Evolutionary conservation across 92 coral and sea anemone genomes (phyloP), one percentile per base, ranked within the genome.

Genomic region (Siderastrea siderea): DNA sequence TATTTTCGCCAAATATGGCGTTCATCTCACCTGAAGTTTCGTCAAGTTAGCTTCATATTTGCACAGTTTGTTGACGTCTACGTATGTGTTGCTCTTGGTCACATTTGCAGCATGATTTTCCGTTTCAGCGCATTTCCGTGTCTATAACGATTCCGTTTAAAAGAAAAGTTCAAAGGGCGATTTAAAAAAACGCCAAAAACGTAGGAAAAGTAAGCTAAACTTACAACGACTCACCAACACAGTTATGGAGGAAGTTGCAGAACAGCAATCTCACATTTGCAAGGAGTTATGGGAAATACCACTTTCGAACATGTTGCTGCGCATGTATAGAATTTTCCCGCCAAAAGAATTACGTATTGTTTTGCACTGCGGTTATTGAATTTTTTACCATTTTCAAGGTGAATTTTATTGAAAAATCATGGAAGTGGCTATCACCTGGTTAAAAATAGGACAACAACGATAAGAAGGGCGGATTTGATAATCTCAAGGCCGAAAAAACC

Each of bases 281-380:
- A 81, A 55, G 17, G 80, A 71, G 16, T 48, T 52, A 47, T 71
- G 80, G 87, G 87, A 69, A 70, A 71, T 47, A 47, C 26, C 46
- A 4, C 43, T 79, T 76, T 6, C 84, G 43, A 12, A 44, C 75
- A 6, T 68, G 52, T 3, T 85, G 83, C 84, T 86, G 88, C 91
- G 93, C 91, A 86, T 90, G 93, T 53, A 1, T 54, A 60, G 7
- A 6, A 74, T 14, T 79, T 90, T 90, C 91, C 91, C 93, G 91
- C 91, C 93, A 86, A 90, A 86, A 77, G 6, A 69, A 15, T 6
- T 3, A 9, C 7, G 7, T 58, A 5, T 5, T 44, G 16, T 16
- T 62, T 73, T 17, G 5, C 11, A 16, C 12, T 5, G 11, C 68
- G 47, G 53, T 68, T 55, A 13, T 12, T n/a, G 12, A n/a, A 57